These are phyloP conservation scores for Gobio gobio DNA, from an alignment of 2,113 vertebrate genomes.

Conservation along the genomic window DNA sequence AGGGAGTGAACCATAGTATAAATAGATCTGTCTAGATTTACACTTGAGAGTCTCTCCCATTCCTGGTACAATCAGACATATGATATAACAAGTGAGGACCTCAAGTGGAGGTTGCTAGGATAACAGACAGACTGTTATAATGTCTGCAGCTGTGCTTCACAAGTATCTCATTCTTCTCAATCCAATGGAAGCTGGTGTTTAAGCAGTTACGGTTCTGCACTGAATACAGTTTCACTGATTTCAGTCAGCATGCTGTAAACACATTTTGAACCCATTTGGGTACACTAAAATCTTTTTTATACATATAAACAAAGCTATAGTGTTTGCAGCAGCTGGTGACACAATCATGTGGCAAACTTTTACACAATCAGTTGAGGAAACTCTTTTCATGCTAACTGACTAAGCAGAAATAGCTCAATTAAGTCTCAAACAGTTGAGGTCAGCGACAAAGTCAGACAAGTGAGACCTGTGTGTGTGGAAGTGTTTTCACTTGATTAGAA, in stretches of 20 bases:
- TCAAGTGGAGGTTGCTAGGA: constrained; percentile 25
- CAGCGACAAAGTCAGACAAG: background rate
- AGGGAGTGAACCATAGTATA: constrained; percentile 28
- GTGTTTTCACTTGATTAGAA: background rate
- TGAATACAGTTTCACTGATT: background rate
- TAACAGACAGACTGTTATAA: constrained; percentile 2
- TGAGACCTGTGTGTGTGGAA: background rate
- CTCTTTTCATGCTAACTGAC: background rate
- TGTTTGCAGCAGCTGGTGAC: background rate
- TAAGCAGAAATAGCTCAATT: background rate
- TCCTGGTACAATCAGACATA: constrained; percentile 18
- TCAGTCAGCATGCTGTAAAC: background rate
- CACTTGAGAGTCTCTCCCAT: constrained; percentile 25
- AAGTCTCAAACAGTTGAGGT: background rate
- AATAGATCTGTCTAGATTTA: constrained; percentile 52
- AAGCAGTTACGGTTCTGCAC: background rate
- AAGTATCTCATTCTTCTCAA: background rate
- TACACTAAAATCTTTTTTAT: background rate
- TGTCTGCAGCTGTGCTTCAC: constrained; percentile 21
- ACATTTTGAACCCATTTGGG: background rate
- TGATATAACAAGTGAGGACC: constrained; percentile 41
- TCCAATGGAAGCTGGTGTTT: background rate
- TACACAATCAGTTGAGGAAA: background rate
- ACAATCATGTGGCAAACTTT: background rate
- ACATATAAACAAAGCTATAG: background rate